phyloP scores from a whole-genome alignment of 2,113 vertebrate species.

The Neotoma lepida region DNA sequence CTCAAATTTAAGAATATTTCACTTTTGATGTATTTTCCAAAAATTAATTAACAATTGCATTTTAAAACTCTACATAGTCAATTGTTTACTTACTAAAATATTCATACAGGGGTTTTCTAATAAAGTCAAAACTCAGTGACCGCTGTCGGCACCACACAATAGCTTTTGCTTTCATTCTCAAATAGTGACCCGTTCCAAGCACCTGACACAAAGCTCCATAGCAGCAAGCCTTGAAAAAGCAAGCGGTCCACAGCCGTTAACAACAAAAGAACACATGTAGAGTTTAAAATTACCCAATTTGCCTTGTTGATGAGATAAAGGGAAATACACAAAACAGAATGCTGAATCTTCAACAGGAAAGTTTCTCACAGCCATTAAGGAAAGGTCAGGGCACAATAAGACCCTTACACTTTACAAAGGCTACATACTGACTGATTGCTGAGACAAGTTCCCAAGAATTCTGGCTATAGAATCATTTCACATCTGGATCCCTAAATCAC shows the following conservation, averaged over 20 bases:
- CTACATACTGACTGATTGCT: background rate
- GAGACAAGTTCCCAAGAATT: background rate
- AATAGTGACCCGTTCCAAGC: background rate
- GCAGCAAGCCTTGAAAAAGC: background rate
- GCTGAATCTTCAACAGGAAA: background rate
- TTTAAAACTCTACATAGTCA: background rate
- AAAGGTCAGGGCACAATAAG: constrained; percentile 32
- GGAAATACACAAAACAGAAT: constrained; percentile 21
- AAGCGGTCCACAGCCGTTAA: background rate
- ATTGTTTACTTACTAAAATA: constrained; percentile 35
- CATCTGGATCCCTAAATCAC: background rate
- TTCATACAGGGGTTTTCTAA: constrained; percentile 9
- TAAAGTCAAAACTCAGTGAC: constrained; percentile 17
- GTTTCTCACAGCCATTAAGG: background rate
- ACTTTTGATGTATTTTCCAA: background rate
- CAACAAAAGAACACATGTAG: background rate
- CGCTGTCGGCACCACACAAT: constrained; percentile 25
- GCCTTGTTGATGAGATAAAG: background rate
- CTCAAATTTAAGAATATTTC: constrained; percentile 42
- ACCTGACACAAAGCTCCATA: background rate
- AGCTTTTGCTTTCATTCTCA: constrained; percentile 2
- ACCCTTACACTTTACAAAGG: background rate
- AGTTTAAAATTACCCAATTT: background rate
- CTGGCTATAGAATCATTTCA: background rate
- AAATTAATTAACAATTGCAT: background rate